Evolutionary conservation across 1,140 invertebrate genomes (phyloP), one percentile per base, ranked within the genome.

Genomic region (Bombyx mandarina): DNA sequence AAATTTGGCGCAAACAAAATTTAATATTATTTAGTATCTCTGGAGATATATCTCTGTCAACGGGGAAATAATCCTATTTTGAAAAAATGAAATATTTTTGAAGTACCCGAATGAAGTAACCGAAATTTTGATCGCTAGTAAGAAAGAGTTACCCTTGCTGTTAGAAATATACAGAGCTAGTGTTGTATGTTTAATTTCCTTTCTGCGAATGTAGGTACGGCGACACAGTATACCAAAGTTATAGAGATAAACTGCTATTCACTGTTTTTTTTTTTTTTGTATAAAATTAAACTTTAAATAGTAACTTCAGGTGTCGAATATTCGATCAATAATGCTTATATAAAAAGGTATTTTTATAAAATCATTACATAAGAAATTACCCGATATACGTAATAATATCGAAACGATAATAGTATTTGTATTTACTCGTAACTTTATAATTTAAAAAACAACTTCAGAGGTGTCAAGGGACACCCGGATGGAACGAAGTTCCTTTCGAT

Each of bases 321-420:
- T 55, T 55, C 12, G 45, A 47, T 22, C 7, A 10, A 26, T 35
- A 35, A 35, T 22, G 51, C 10, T 52, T 42, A n/a, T 65, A 63
- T 62, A 71, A 61, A 69, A 83, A 75, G 74, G 80, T 85, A 85
- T 87, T 87, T 87, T 85, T 85, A 82, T 84, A 87, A 84, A 87
- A 87, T 79, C 83, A 82, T 85, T 85, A 78, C 78, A 75, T 85
- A 83, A 75, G 71, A 72, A 75, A 88, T 35, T 22, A 86, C 80
- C 62, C 76, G 72, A 88, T 79, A 88, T 88, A 88, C 87, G 87
- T 88, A 88, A 88, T 77, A 77, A 73, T 79, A 88, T 84, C 79
- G 75, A 79, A 73, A 70, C 73, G 58, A 62, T 71, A 69, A 68
- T 81, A 76, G 22, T 56, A 56, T 56, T 56, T 56, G 54, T 86